Percentiles rank a stretch among this genome's conserved stretches.
Evolutionary conservation across 2,113 vertebrate genomes (phyloP).

Genomic region (Nothocercus nigrocapillus): DNA sequence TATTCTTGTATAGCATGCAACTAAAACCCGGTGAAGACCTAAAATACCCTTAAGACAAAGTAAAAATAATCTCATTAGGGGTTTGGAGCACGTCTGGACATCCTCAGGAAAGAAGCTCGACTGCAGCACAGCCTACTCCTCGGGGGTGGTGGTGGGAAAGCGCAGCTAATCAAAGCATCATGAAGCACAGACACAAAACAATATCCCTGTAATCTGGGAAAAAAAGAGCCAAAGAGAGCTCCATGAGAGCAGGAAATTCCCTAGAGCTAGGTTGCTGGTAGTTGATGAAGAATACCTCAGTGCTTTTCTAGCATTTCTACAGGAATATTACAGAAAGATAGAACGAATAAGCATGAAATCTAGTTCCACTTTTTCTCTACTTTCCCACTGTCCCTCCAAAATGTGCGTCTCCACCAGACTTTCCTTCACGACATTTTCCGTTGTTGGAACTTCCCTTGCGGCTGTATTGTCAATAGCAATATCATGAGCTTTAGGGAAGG

Average conservation of each 20-base stretch:
- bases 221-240: background rate
- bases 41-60: constrained; percentile 7
- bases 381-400: background rate
- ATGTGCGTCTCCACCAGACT: background rate
- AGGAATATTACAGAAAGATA: background rate
- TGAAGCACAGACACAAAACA: background rate
- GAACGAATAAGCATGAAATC: background rate
- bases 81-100: background rate
- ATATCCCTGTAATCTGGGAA: background rate
- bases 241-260: background rate
- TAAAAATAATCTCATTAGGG: constrained; percentile 52
- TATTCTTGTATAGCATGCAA: background rate
- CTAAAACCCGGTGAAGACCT: background rate
- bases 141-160: background rate
- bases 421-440: background rate
- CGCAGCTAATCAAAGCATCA: background rate
- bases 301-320: background rate
- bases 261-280: background rate
- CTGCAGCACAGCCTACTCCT: background rate
- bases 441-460: background rate
- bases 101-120: background rate
- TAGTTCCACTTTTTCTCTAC: background rate
- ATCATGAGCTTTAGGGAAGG: background rate
- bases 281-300: background rate
- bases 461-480: background rate